Evolutionary conservation across 2,113 vertebrate species (phyloP).

Genomic region (Neotragus moschatus): DNA sequence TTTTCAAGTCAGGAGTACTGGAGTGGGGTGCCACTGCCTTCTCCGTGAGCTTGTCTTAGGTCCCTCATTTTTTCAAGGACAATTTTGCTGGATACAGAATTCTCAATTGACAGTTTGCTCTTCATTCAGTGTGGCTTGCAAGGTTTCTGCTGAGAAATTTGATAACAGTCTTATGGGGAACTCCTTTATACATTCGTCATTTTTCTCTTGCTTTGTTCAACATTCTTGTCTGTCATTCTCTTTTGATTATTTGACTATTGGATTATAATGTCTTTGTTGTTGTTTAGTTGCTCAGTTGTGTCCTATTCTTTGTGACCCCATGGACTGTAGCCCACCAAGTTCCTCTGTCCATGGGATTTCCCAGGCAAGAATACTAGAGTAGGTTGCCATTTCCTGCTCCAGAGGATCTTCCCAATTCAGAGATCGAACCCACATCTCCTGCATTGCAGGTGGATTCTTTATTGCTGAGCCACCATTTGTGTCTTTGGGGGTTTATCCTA

Average conservation of each 20-base stretch:
- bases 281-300: neutral
- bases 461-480: neutral
- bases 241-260: neutral
- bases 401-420: neutral
- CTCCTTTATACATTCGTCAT: neutral
- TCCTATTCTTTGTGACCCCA: neutral
- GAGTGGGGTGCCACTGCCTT: no score
- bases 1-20: no score
- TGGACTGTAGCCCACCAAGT: neutral
- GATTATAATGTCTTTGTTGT: neutral
- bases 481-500: neutral
- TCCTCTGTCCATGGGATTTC: neutral
- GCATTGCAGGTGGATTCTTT: neutral
- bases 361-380: neutral
- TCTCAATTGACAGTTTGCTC: neutral
- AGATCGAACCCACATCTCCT: neutral
- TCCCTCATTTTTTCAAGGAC: neutral
- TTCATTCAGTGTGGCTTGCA: neutral
- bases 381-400: neutral
- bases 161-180: neutral
- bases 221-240: neutral
- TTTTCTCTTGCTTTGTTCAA: neutral
- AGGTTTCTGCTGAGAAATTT: conserved; percentile 11
- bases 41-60: neutral
- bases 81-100: neutral